Evolutionary conservation across 1,140 invertebrate species (phyloP).

Genomic region (Doryteuthis pealeii): DNA sequence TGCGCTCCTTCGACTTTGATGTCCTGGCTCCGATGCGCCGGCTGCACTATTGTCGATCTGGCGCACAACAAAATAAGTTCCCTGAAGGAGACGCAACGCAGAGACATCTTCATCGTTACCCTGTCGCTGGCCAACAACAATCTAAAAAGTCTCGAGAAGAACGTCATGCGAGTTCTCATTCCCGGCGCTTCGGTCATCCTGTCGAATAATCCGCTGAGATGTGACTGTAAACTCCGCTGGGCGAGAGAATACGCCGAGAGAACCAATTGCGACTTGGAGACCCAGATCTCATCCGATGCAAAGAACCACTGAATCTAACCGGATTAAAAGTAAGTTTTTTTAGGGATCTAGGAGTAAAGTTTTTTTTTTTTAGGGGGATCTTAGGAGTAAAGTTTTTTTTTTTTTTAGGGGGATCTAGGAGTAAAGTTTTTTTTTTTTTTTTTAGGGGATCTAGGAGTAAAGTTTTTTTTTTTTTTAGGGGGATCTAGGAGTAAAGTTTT

Average conservation of each 20-base stretch:
- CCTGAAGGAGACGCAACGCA: constrained; percentile 9
- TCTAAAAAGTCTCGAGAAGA: constrained; percentile 15
- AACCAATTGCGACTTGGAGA: background rate
- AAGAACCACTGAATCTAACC: background rate
- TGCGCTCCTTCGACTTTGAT: constrained; percentile 18
- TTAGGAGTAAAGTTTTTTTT: no score
- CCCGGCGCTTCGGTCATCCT: constrained; percentile 18
- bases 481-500: no score
- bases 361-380: no score
- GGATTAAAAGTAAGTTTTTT: background rate
- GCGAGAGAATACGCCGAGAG: constrained; percentile 3
- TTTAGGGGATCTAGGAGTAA: no score
- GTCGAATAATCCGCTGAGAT: constrained; percentile 27
- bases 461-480: no score
- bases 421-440: no score
- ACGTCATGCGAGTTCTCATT: constrained; percentile 17
- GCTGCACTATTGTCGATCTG: constrained; percentile 20
- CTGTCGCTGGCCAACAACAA: constrained; percentile 24
- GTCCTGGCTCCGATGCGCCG: constrained; percentile 15
- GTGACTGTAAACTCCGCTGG: constrained; percentile 30
- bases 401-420: no score
- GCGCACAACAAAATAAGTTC: constrained; percentile 15
- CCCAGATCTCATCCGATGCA: background rate
- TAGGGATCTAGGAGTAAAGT: no score
- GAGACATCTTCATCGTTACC: constrained; percentile 13